Percentiles rank a stretch among this genome's conserved stretches.
Evolutionary conservation across 2,797 vertebrate genomes (phyloP).

Genomic region (Danio kyathit): DNA sequence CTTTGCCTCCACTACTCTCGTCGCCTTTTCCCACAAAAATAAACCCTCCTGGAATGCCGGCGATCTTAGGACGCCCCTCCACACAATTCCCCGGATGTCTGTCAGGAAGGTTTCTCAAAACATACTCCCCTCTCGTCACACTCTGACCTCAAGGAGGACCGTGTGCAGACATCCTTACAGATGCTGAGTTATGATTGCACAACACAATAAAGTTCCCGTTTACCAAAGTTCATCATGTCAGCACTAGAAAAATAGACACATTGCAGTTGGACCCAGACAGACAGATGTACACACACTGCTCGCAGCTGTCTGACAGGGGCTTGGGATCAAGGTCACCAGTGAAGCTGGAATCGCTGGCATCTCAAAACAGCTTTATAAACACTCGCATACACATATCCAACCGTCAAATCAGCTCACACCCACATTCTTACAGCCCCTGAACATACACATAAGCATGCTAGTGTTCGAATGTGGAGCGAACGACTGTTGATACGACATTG

Average conservation of each 20-base stretch:
- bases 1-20: conserved; percentile 68
- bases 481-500: conserved; percentile 18
- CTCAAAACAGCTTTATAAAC: conserved; percentile 37
- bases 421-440: conserved; percentile 29
- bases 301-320: conserved; percentile 72
- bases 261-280: not conserved
- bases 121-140: conserved; percentile 45
- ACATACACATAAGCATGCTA: not conserved
- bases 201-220: conserved; percentile 5
- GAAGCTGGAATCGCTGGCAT: conserved; percentile 29
- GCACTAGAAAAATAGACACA: conserved; percentile 2
- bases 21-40: conserved; percentile 78
- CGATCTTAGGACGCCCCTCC: conserved; percentile 59
- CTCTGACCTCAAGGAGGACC: conserved; percentile 44
- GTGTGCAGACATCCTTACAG: conserved; percentile 19
- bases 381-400: conserved; percentile 23
- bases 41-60: conserved; percentile 77
- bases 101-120: conserved; percentile 60
- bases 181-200: conserved; percentile 40
- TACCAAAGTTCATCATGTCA: conserved; percentile 26
- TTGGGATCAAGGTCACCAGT: conserved; percentile 41
- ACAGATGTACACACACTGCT: conserved; percentile 44
- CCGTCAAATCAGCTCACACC: conserved; percentile 33
- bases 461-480: not conserved
- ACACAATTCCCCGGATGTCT: conserved; percentile 63